These are phyloP conservation scores for Tipula helvola DNA, from an alignment of 2,888 invertebrate species.

Conservation along the genomic window DNA sequence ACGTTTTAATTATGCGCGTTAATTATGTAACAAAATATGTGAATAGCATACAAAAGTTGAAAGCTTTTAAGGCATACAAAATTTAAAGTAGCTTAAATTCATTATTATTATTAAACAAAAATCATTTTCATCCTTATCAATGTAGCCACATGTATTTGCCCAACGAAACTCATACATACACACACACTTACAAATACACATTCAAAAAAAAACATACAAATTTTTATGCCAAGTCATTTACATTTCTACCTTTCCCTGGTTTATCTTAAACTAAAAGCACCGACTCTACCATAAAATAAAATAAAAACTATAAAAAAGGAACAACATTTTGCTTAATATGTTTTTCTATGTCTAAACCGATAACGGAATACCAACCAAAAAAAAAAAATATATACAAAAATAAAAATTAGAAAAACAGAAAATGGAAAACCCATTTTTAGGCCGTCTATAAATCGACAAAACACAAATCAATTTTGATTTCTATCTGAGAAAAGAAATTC, in stretches of 20 bases:
- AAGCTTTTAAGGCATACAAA: background rate
- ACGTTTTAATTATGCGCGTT: background rate
- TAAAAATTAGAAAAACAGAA: background rate
- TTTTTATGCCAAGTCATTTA: background rate
- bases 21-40: background rate
- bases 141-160: background rate
- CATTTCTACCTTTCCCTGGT: background rate
- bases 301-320: background rate
- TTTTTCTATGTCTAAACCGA: background rate
- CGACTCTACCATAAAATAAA: background rate
- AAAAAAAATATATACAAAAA: background rate
- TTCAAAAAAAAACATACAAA: background rate
- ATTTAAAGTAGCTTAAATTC: background rate
- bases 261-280: background rate
- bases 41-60: background rate
- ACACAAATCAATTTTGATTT: background rate
- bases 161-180: background rate
- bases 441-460: background rate
- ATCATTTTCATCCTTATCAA: background rate
- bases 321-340: background rate
- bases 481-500: background rate
- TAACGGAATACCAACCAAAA: background rate
- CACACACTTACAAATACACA: background rate
- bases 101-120: background rate
- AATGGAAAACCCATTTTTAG: background rate